A percentile compares a stretch with the other conserved stretches of the same genome.
phyloP scores from a whole-genome alignment of 2,888 invertebrate genomes.

The Steromphala cineraria region DNA sequence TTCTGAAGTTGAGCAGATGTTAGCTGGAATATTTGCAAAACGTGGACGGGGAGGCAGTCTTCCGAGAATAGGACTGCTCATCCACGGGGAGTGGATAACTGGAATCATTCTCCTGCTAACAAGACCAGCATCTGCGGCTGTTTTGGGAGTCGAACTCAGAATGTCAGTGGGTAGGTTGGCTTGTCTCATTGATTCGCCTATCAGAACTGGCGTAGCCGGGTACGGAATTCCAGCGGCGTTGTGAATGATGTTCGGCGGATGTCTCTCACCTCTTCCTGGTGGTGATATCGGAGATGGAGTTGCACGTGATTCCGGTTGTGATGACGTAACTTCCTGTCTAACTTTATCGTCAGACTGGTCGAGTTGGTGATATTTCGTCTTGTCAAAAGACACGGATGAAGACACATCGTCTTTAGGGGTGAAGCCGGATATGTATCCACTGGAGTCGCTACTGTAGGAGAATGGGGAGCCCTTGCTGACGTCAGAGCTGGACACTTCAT shows the following conservation, averaged over 20 bases:
- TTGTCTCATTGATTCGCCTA: neutral
- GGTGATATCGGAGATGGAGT: neutral
- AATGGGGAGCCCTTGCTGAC: neutral
- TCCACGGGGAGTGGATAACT: slow-evolving; percentile 1
- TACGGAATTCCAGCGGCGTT: neutral
- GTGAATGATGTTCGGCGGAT: neutral
- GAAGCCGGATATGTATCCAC: neutral
- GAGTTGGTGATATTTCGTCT: neutral
- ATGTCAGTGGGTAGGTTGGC: neutral
- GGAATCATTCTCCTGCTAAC: neutral
- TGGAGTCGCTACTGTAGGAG: slow-evolving; percentile 3
- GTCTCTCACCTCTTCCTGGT: neutral
- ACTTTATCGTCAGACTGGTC: neutral
- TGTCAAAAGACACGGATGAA: neutral
- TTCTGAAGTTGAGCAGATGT: neutral
- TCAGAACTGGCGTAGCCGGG: neutral
- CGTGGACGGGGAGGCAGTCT: neutral
- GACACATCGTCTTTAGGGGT: neutral
- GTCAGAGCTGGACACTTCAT: neutral
- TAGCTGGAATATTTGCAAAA: neutral
- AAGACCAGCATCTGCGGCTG: neutral
- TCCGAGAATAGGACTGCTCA: neutral
- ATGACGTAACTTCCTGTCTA: neutral
- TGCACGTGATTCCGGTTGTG: neutral
- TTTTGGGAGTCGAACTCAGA: neutral